Conservation (phyloP, 2,888 invertebrate genomes). For the Schizaphis graminum region DNA sequence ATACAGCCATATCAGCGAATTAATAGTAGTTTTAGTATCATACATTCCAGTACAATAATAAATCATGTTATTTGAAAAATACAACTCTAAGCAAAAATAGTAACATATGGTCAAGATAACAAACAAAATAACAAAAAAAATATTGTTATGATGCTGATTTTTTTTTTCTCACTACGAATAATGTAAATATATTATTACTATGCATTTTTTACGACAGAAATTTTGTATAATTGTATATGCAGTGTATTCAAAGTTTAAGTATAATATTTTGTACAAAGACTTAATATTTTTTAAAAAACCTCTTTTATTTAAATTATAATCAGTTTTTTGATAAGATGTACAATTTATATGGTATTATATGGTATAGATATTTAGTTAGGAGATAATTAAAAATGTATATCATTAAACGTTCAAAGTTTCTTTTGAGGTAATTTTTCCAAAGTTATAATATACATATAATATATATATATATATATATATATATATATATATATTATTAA, state of each 20-base stretch:
- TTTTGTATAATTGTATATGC: not conserved
- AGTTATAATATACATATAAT: not conserved
- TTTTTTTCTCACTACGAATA: not conserved
- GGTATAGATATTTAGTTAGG: not conserved
- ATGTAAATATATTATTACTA: not conserved
- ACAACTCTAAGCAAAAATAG: not conserved
- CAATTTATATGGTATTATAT: not conserved
- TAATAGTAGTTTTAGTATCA: not conserved
- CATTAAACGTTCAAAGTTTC: not conserved
- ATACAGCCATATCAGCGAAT: not conserved
- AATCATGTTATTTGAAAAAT: not conserved
- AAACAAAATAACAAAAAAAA: not conserved
- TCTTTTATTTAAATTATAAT: not conserved
- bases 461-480: not conserved
- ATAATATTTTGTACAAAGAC: not conserved
- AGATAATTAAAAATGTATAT: not conserved
- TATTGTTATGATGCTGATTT: not conserved
- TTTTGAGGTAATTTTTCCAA: not conserved
- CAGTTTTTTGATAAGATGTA: not conserved
- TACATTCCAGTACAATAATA: not conserved
- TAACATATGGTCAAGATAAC: not conserved
- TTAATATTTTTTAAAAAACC: not conserved
- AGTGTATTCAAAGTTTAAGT: not conserved
- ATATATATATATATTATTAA: not conserved
- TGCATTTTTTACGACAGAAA: not conserved